Percentiles rank a stretch among this genome's conserved stretches.
Evolutionary conservation across 2,113 vertebrate genomes (phyloP).

Genomic region (Delphinapterus leucas): DNA sequence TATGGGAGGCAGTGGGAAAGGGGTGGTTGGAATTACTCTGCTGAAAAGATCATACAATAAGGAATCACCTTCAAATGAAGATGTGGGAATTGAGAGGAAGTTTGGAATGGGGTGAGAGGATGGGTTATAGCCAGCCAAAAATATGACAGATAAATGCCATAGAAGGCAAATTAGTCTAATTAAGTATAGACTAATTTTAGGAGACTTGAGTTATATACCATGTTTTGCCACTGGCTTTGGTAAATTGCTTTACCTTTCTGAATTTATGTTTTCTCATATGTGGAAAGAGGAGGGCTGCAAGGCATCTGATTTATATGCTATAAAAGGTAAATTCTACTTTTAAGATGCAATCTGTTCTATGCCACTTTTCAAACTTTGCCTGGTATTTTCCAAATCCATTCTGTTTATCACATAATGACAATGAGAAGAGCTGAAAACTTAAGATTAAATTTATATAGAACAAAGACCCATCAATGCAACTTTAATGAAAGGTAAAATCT

Average conservation of each 20-base stretch:
- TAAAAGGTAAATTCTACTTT: not conserved
- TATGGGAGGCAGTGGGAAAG: not conserved
- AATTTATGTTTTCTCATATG: not conserved
- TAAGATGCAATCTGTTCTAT: not conserved
- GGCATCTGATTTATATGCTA: not conserved
- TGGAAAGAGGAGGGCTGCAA: not conserved
- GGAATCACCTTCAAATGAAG: not conserved
- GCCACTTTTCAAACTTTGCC: not conserved
- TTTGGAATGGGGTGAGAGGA: accelerated
- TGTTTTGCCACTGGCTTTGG: not conserved
- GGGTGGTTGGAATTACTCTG: not conserved
- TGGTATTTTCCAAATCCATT: not conserved
- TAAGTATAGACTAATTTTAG: not conserved
- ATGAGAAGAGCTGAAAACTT: not conserved
- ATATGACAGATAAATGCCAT: not conserved
- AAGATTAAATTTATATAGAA: not conserved
- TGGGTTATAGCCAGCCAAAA: not conserved
- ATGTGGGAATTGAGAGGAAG: not conserved
- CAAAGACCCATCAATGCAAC: not conserved
- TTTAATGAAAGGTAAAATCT: not conserved
- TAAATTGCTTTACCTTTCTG: not conserved
- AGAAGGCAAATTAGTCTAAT: not conserved
- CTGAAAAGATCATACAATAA: not conserved
- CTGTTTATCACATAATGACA: not conserved
- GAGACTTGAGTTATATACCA: not conserved